Percentiles rank a stretch among this genome's conserved stretches.
Conservation (phyloP, 2,888 invertebrate species). For the Erebia ligea region DNA sequence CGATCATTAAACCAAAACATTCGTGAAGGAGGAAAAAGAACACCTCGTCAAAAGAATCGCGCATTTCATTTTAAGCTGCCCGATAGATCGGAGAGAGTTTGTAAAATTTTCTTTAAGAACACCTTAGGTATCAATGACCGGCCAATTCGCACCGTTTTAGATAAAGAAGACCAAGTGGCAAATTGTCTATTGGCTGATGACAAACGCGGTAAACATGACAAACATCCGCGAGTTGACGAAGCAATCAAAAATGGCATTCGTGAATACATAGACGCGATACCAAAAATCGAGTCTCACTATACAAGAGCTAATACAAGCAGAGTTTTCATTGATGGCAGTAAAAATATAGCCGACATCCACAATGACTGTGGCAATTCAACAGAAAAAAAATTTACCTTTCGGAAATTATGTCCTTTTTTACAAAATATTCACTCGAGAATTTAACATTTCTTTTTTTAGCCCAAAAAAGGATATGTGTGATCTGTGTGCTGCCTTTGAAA, state of each 20-base stretch:
- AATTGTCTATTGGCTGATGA: too few species aligned
- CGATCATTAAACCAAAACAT: neutral
- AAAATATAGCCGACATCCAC: too few species aligned
- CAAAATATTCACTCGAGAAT: slow-evolving; percentile 40
- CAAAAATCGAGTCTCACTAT: too few species aligned
- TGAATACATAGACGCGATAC: too few species aligned
- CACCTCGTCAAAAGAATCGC: neutral
- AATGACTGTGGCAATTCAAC: too few species aligned
- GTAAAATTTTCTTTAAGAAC: slow-evolving; percentile 36
- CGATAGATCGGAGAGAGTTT: neutral
- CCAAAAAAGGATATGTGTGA: slow-evolving; percentile 42
- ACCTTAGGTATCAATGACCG: slow-evolving; percentile 41
- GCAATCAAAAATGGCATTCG: too few species aligned
- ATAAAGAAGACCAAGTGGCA: too few species aligned
- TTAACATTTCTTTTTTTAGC: slow-evolving; percentile 37
- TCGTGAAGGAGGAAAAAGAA: slow-evolving; percentile 10
- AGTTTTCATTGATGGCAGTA: too few species aligned
- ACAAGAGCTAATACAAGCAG: too few species aligned
- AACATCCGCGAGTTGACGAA: too few species aligned
- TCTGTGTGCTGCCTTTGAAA: slow-evolving; percentile 40
- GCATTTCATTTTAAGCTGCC: neutral
- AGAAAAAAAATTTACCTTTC: slow-evolving; percentile 18
- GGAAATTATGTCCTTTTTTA: slow-evolving; percentile 33
- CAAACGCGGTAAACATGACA: too few species aligned
- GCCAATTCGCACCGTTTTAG: slow-evolving; percentile 39